These are phyloP conservation scores for Neolamprologus caudopunctatus DNA, from an alignment of 2,113 vertebrate species.

Conservation along the genomic window DNA sequence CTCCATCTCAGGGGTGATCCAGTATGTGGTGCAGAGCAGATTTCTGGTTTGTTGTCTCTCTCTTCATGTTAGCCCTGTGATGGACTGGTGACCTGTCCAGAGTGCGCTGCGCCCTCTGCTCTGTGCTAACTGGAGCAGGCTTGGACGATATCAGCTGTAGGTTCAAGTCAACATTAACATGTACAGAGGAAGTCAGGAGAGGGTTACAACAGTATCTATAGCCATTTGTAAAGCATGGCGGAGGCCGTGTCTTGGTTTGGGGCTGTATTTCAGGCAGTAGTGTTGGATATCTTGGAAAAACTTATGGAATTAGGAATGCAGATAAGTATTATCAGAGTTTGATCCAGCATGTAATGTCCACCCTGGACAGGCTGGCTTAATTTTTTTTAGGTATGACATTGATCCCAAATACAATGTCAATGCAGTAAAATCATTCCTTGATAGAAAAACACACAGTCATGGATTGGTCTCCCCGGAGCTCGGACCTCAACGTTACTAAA, in stretches of 20 bases:
- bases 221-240: not conserved
- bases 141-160: not conserved
- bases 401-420: not conserved
- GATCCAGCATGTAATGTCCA: not conserved
- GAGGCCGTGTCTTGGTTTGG: not conserved
- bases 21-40: not conserved
- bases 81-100: not conserved
- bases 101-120: not conserved
- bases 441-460: not conserved
- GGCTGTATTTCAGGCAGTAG: not conserved
- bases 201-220: not conserved
- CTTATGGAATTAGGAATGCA: not conserved
- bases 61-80: not conserved
- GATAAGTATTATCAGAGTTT: not conserved
- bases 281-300: not conserved
- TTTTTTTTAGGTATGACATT: not conserved
- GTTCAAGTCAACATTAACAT: not conserved
- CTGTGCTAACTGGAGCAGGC: not conserved
- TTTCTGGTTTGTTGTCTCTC: not conserved
- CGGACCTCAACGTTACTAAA: not conserved
- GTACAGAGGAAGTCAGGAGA: not conserved
- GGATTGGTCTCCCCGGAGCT: not conserved
- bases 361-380: not conserved
- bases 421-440: not conserved
- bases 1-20: not conserved